Base-by-base conservation (phyloP, 1,140 invertebrate species). In the Zaprionus tsacasi region DNA sequence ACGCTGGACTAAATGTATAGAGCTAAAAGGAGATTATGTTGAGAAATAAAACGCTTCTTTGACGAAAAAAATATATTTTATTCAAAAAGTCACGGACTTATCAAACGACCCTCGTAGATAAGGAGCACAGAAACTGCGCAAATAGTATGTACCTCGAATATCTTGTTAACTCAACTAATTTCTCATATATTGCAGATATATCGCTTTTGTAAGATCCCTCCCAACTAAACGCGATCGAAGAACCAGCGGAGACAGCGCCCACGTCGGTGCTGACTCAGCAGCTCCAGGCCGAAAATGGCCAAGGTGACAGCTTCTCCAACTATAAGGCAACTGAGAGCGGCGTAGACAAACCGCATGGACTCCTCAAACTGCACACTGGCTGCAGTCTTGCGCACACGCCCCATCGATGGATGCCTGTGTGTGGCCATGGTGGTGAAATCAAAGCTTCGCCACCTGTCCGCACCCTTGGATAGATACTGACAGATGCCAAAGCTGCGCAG, bases 401-500 rank as follows among this genome's bases (percentile, higher is more conserved):
- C 3, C 45, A 50, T 13, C 6, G 15, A 33, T 8, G 25, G 27
- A 25, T 17, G 60, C 25, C 8, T 40, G 0, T n/a, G 43, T 4
- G 13, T 0, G 7, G 33, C 12, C 4, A 61, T 36, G 8, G 79
- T 56, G 10, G 43, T 59, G 52, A 40, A 7, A 59, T 58, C 63
- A 48, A 50, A 5, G 11, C 17, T 13, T 13, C 56, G 48, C n/a
- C 11, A 70, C 33, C 48, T 77, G n/a, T 35, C 56, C 4, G 63
- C 33, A 3, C 52, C 25, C 50, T 74, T 36, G 3, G 48, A 50
- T 0, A 72, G 21, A 0, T 87, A 71, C 25, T 71, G 57, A 6
- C 60, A 61, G 5, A 89, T 30, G 3, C 85, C 85, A 10, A 83
- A 89, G 33, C 75, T 79, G 5, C 85, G 85, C 64, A 89, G 60